Evolutionary conservation across 2,797 vertebrate species (phyloP), one percentile per base, ranked within the genome.

Genomic region (Centropyge bicolor): DNA sequence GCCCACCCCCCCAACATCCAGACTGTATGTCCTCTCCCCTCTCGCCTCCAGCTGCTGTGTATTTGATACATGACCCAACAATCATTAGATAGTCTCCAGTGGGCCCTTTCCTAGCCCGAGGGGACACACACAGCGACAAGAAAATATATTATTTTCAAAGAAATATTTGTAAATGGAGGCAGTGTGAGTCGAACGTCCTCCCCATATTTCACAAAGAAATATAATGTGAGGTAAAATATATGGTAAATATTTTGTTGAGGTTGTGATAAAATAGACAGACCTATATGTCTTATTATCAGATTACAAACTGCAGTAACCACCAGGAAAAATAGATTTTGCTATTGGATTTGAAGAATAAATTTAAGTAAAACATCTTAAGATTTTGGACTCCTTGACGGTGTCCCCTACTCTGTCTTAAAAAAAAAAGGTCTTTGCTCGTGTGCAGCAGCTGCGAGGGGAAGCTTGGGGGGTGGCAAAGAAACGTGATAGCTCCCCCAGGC

Each of bases 131-230:
- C 71, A 64, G 88, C 76, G 81, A 93, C 91, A 91, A 93, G 36
- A 85, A 89, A 92, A 89, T 93, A 86, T 89, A 84, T 78, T 93
- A 70, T 80, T 91, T 88, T 91, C 85, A 91, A 92, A 93, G 87
- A 88, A 90, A 90, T 94, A 91, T 93, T 93, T 94, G 88, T 89
- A 91, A 91, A 95, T 88, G 88, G 88, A 89, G 80, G 86, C 72
- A 27, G 60, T 19, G n/a, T 52, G 71, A 56, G 43, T 52, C 4
- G 6, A 61, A 40, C 38, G 27, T 20, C 38, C 24, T 36, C 12
- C 56, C 51, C 40, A 48, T 77, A 70, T 43, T 55, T 78, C 57
- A 79, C 49, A 70, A 24, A 71, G 61, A 74, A 70, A 71, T 45
- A 52, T 48, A 41, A 71, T 46, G 49, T 20, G 12, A 31, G 65